phyloP scores from a whole-genome alignment of 2,113 vertebrate species.

The Elachura formosa region DNA sequence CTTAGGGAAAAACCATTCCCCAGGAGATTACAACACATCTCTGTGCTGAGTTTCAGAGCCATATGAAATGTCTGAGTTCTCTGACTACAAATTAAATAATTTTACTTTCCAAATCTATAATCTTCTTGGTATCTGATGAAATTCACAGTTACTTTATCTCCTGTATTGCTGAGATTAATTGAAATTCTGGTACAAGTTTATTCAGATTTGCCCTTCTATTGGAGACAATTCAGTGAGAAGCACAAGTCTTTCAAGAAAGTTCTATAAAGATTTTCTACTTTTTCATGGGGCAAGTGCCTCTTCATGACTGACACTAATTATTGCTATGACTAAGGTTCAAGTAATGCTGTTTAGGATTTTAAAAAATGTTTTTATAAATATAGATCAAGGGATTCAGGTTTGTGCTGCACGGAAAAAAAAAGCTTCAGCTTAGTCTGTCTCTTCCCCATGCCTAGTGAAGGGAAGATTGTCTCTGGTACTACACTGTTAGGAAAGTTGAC shows the following conservation, averaged over 20 bases:
- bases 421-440: accelerated
- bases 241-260: background rate
- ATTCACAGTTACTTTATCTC: background rate
- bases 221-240: background rate
- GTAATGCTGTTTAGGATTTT: background rate
- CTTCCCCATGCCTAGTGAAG: background rate
- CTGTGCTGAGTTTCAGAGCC: background rate
- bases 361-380: background rate
- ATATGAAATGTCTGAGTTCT: background rate
- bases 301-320: background rate
- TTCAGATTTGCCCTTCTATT: background rate
- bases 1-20: no score
- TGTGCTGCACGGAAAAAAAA: background rate
- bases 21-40: no score
- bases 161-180: background rate
- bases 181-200: background rate
- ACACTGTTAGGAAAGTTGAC: background rate
- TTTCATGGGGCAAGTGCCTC: background rate
- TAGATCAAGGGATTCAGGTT: background rate
- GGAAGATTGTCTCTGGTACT: background rate
- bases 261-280: background rate
- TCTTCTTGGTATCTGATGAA: background rate
- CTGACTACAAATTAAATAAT: background rate
- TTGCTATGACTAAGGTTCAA: background rate
- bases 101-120: background rate